These are phyloP conservation scores for Cenopis cana DNA, from an alignment of 2,888 invertebrate genomes.

Conservation along the genomic window DNA sequence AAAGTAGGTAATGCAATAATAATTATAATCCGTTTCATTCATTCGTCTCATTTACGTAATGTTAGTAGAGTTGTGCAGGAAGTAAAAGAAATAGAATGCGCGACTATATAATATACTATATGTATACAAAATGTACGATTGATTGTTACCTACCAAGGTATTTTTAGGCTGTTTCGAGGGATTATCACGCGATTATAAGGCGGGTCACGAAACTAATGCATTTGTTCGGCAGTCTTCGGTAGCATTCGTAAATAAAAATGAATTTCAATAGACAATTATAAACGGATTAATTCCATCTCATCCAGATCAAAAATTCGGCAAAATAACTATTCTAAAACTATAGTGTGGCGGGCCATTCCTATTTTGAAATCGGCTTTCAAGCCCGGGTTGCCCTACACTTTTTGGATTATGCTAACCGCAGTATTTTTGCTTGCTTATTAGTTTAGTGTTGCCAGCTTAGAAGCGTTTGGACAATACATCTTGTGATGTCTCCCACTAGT, in stretches of 20 bases:
- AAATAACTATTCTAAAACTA: too few relatives aligned
- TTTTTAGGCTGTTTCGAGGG: neutral
- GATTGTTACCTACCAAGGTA: neutral
- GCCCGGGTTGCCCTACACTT: constrained; percentile 6
- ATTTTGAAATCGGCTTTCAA: constrained; percentile 25
- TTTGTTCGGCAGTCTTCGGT: neutral
- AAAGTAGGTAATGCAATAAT: too few relatives aligned
- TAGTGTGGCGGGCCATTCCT: neutral
- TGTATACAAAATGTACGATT: constrained; percentile 2
- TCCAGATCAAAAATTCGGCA: too few relatives aligned
- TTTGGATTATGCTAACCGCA: too few relatives aligned
- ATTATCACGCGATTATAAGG: neutral
- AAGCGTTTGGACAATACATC: too few relatives aligned
- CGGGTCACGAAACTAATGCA: neutral
- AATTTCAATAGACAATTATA: neutral
- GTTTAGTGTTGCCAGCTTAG: too few relatives aligned
- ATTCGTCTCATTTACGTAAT: too few relatives aligned
- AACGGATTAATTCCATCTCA: neutral
- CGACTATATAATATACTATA: neutral
- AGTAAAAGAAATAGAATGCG: neutral
- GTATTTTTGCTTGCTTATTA: too few relatives aligned
- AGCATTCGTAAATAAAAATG: neutral
- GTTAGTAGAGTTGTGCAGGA: neutral
- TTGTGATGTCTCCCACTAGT: too few relatives aligned
- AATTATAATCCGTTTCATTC: too few relatives aligned